Base-by-base conservation (phyloP, 92 coral and sea anemone genomes). In the Epizoanthus ramosus region DNA sequence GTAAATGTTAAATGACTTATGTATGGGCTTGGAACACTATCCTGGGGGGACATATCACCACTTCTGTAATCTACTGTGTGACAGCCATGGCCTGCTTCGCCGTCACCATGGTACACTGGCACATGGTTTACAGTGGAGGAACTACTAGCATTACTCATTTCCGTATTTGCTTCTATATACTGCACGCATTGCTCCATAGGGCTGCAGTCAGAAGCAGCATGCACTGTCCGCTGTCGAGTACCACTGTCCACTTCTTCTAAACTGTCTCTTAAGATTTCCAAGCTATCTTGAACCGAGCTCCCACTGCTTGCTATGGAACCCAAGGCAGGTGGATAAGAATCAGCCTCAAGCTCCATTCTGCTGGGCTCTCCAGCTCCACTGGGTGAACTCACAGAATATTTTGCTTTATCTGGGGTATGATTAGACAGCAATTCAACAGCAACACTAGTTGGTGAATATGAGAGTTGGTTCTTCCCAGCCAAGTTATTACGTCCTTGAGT, bases 261-360 rank as follows among this genome's bases (percentile, higher is more conserved):
- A 73, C 98, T 93, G 70, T 93, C 98, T 15, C 80, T 82, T 0
- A 85, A 47, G 19, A 84, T 57, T 65, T 93, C 98, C 70, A 91
- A 69, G 73, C 98, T 93, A 63, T 90, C 93, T 39, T 82, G 75
- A 56, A 79, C n/a, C 8, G 75, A 63, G 13, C 74, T 73, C 47
- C 63, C 39, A 23, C 18, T 61, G 52, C 14, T 25, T 14, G 68
- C 83, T 6, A 28, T 10, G 25, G 58, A 18, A 6, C 33, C 31
- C 45, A 47, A 21, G 17, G 59, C 3, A 10, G 31, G 23, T 31
- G 10, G 15, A 6, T 43, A 28, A 21, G 58, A 23, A 43, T 22
- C 47, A 18, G n/a, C 72, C 18, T 67, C 4, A 0, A 37, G n/a
- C 21, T 41, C 35, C 63, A 75, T 18, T 39, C 17, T 75, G 18